Base-by-base conservation (phyloP, 2,113 vertebrate species). In the Mobula birostris region DNA sequence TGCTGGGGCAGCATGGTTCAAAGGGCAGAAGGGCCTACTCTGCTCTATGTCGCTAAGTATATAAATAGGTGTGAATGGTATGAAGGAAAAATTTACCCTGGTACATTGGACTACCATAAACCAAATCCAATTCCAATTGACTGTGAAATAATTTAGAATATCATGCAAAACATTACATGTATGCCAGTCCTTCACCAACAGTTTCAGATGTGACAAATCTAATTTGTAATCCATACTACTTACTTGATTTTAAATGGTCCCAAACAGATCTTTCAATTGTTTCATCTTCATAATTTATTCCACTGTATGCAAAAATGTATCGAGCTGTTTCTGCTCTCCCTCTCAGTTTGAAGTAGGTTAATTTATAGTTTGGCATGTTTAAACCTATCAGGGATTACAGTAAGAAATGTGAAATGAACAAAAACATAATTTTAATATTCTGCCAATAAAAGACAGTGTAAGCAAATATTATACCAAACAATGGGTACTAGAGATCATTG, bases 251-350 rank as follows among this genome's bases (percentile, higher is more conserved):
- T 87, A 97, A 95, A 95, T 95, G 94, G 90, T 96, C 95, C 97
- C 97, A 98, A 32, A 97, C 96, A 21, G 94, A 95, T 94, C 9
- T 94, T 94, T 97, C 96, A 96, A 98, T 96, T 95, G 96, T 96
- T 94, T 96, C 94, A 79, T 98, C 97, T 94, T 97, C 97, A 5
- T 96, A 98, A 19, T 96, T 94, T 70, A 95, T 96, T 92, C 96
- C 95, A 0, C 96, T 96, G 68, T 97, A 97, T 61, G 97, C 97
- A 48, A 98, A 97, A 72, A 98, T 94, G 78, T 97, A 98, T 76
- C 97, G 97, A 94, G 96, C 96, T 94, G 97, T 96, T 95, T 98
- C 97, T 15, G 96, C 97, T 95, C 97, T 96, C 68, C 97, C 97
- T 94, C 96, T 95, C 95, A 97, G 95, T 70, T 97, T 97, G 95